These are phyloP conservation scores for Drosophila biarmipes DNA, from an alignment of 1,140 invertebrate species.

Conservation along the genomic window DNA sequence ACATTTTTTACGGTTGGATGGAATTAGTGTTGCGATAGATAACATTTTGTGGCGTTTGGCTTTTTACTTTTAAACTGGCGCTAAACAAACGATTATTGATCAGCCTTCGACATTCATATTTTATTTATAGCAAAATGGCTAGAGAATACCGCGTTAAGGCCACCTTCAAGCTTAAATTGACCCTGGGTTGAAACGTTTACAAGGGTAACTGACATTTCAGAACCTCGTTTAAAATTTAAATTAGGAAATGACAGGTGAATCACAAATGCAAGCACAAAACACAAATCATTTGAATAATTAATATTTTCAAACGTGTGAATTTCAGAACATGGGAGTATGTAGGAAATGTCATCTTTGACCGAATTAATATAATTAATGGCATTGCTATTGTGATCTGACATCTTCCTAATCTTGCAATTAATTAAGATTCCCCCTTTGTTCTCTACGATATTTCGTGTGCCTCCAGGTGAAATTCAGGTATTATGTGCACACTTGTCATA, in stretches of 20 bases:
- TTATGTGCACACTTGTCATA: too few species aligned
- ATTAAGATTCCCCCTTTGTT: constrained; percentile 15
- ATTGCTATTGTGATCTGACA: constrained; percentile 6
- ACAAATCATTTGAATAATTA: constrained; percentile 9
- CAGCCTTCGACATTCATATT: not conserved
- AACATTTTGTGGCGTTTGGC: not conserved
- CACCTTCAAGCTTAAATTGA: constrained; percentile 8
- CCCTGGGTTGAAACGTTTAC: not conserved
- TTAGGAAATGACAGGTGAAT: not conserved
- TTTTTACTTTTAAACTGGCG: not conserved
- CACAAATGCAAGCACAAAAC: not conserved
- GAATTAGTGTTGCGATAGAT: not conserved
- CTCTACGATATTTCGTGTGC: not conserved
- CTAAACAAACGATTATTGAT: constrained; percentile 5
- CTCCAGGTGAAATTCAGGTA: not conserved
- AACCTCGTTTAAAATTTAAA: not conserved
- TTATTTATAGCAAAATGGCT: not conserved
- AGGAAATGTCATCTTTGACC: not conserved
- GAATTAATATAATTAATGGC: constrained; percentile 20
- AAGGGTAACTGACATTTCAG: constrained; percentile 1
- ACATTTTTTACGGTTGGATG: not conserved
- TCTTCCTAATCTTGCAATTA: constrained; percentile 18
- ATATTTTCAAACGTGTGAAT: not conserved
- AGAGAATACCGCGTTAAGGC: not conserved
- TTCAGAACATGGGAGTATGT: not conserved